Percentiles rank a stretch among this genome's conserved stretches.
These are phyloP conservation scores for Channallabes apus DNA, from an alignment of 2,797 vertebrate species.

Conservation along the genomic window DNA sequence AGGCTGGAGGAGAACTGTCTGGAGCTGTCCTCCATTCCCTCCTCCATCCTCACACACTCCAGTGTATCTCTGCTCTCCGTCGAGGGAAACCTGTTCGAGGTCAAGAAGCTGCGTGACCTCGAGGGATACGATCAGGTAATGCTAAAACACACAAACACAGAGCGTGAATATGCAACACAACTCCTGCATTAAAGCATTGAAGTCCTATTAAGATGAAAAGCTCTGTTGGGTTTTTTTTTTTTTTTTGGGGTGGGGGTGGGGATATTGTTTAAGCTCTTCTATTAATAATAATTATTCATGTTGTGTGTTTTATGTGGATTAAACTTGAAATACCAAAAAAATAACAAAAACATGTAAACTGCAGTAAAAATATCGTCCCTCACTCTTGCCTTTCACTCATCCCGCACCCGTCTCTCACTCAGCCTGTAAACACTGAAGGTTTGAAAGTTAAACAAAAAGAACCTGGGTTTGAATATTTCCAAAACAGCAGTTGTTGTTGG, in stretches of 20 bases:
- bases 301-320: not conserved
- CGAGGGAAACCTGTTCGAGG: conserved; percentile 97
- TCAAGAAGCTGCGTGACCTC: conserved; percentile 87
- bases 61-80: conserved; percentile 91
- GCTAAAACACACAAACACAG: not conserved
- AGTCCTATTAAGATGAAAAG: not conserved
- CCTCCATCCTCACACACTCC: conserved; percentile 85
- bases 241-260: too few species aligned
- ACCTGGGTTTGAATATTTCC: conserved; percentile 10
- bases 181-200: not conserved
- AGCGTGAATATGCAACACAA: not conserved
- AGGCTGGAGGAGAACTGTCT: conserved; percentile 97
- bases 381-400: too few species aligned
- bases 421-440: conserved; percentile 1
- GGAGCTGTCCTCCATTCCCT: conserved; percentile 88
- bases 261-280: not conserved
- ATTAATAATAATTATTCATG: not conserved
- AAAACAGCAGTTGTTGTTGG: not conserved
- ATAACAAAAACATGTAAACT: not conserved
- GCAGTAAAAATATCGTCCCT: too few species aligned
- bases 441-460: not conserved
- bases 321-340: not conserved
- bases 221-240: not conserved
- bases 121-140: conserved; percentile 93
- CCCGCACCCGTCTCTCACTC: not conserved